Evolutionary conservation across 2,113 vertebrate genomes (phyloP).

Genomic region (Megaptera novaeangliae): DNA sequence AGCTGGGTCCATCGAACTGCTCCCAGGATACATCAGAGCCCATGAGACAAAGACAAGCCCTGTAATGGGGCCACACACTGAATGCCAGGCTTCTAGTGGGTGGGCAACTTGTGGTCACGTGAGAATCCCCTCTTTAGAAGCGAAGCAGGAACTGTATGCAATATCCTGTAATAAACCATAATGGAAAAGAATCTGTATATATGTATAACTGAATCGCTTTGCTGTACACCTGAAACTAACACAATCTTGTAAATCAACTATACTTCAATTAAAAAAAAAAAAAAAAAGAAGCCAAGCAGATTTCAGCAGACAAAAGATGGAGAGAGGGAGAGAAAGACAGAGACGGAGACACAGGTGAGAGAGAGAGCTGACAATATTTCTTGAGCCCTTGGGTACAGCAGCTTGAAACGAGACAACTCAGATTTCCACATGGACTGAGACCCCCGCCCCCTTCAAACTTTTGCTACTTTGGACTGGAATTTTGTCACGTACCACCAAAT

Average conservation of each 20-base stretch:
- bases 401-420: not conserved
- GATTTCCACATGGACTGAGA: not conserved
- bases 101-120: not conserved
- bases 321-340: not conserved
- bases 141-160: not conserved
- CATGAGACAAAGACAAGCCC: not conserved
- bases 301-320: not conserved
- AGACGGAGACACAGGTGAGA: not conserved
- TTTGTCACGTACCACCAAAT: not conserved
- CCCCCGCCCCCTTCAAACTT: not conserved
- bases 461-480: not conserved
- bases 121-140: not conserved
- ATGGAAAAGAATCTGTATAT: not conserved
- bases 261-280: not conserved
- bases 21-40: not conserved
- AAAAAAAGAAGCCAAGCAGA: too few relatives aligned
- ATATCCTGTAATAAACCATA: not conserved
- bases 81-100: not conserved
- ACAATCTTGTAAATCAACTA: not conserved
- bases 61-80: not conserved
- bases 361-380: not conserved
- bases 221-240: not conserved
- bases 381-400: not conserved
- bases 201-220: not conserved
- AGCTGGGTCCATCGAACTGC: not conserved